Evolutionary conservation across 1,140 invertebrate species (phyloP).

Genomic region (Drosophila pruinosa): DNA sequence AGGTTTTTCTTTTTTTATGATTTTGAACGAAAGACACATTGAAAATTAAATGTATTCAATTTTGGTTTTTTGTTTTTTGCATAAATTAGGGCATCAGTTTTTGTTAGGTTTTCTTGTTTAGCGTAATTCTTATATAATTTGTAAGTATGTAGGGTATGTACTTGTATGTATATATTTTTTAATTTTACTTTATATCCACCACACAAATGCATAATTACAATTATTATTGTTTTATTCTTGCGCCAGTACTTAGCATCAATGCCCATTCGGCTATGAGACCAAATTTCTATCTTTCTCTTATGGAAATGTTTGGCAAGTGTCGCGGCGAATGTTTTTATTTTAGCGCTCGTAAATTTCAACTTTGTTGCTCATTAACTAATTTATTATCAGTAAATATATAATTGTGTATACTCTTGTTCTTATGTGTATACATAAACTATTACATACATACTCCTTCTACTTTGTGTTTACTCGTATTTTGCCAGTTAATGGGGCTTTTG

Average conservation of each 20-base stretch:
- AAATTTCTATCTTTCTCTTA: conserved; percentile 19
- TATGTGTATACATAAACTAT: conserved; percentile 38
- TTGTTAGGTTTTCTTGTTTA: conserved; percentile 39
- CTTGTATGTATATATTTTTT: conserved; percentile 38
- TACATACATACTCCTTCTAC: conserved; percentile 24
- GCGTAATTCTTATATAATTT: conserved; percentile 64
- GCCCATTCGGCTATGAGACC: conserved; percentile 20
- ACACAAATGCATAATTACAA: conserved; percentile 79
- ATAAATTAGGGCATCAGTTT: conserved; percentile 71
- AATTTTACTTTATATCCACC: conserved; percentile 51
- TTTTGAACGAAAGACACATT: conserved; percentile 83
- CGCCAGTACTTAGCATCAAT: not conserved
- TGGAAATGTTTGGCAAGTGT: conserved; percentile 59
- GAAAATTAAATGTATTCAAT: conserved; percentile 81
- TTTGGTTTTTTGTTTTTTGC: conserved; percentile 44
- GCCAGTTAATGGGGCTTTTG: conserved; percentile 22
- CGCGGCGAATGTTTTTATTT: conserved; percentile 41
- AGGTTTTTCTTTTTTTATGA: conserved; percentile 62
- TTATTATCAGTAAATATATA: conserved; percentile 73
- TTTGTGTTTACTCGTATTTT: conserved; percentile 36
- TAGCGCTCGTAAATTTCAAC: conserved; percentile 44
- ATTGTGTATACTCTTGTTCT: conserved; percentile 45
- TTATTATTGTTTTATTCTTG: conserved; percentile 71
- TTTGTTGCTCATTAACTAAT: conserved; percentile 62
- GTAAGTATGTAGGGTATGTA: conserved; percentile 24